Base-by-base conservation (phyloP, 2,113 vertebrate species). In the Collichthys lucidus region DNA sequence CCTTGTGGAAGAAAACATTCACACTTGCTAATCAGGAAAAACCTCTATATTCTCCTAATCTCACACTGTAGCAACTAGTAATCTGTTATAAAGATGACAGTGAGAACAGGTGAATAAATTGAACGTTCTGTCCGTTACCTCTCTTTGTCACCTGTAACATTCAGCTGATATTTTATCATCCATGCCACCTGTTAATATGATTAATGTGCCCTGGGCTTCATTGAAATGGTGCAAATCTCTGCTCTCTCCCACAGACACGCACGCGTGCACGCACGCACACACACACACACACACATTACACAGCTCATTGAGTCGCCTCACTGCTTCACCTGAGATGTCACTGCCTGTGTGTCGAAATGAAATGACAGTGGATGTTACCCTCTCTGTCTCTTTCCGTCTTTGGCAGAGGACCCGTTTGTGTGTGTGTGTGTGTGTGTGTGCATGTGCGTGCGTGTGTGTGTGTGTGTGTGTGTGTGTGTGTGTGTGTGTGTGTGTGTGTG, bases 171-270 rank as follows among this genome's bases (percentile, higher is more conserved):
- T 89, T 92, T 93, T 90, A 93, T 91, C 83, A 80, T 86, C 70
- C 74, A 57, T 80, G 77, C 84, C 89, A 91, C 82, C 91, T 93
- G 90, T 84, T 91, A 77, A 83, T 89, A 57, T 89, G 75, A 87
- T 90, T 86, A 89, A 89, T 91, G 86, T 64, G 72, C 60, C 26
- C 15, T 24, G 53, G 66, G 57, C 26, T 62, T 59, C 76, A 72
- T 78, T 80, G 64, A 70, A 84, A 72, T 78, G 56, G 47, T 82
- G 74, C 10, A 10, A 77, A 14, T 72, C 57, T 74, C 24, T 74
- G 6, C 49, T 52, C 79, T 75, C 47, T 44, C 46, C 7, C 40
- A 35, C 56, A 50, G 56, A 26, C 62, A 40, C 70, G 62, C 49
- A 60, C 79, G 76, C 69, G 35, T 31, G 52, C 76, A 26, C 26